phyloP scores from a whole-genome alignment of 2,797 vertebrate genomes.

The Darevskia nairensis region DNA sequence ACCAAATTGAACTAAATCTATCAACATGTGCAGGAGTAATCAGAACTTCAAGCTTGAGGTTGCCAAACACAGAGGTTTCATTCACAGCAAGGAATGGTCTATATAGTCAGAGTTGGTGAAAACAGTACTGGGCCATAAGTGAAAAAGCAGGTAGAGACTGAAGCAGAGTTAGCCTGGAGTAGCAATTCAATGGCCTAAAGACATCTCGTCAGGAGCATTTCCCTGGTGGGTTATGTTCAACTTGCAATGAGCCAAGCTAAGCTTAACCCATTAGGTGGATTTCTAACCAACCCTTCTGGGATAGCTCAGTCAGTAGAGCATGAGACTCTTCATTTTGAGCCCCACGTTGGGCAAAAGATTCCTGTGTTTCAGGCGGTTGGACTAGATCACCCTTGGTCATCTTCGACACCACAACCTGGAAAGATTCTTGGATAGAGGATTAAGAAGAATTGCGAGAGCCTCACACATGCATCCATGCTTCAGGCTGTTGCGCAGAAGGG shows the following conservation, averaged over 20 bases:
- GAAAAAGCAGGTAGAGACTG: not conserved
- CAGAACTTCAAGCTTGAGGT: not conserved
- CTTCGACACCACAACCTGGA: too few species aligned
- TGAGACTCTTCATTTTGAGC: too few species aligned
- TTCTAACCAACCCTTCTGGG: not conserved
- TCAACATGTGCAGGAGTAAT: not conserved
- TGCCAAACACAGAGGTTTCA: constrained; percentile 10
- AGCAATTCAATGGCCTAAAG: not conserved
- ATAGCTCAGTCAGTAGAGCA: too few species aligned
- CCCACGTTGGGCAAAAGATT: too few species aligned
- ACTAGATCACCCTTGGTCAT: too few species aligned
- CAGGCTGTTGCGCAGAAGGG: not conserved
- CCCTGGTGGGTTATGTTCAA: not conserved
- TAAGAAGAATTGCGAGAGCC: too few species aligned
- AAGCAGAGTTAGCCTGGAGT: not conserved
- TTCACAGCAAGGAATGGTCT: not conserved
- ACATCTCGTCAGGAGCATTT: too few species aligned
- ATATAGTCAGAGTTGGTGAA: not conserved
- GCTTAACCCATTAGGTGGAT: not conserved
- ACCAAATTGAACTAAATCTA: not conserved
- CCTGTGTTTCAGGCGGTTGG: too few species aligned
- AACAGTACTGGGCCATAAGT: not conserved
- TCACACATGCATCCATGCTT: not conserved
- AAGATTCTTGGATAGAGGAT: too few species aligned
- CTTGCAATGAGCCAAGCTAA: not conserved